Percentiles rank a stretch among this genome's conserved stretches.
Evolutionary conservation across 2,113 vertebrate species (phyloP).

Genomic region (Nyctereutes procyonoides): DNA sequence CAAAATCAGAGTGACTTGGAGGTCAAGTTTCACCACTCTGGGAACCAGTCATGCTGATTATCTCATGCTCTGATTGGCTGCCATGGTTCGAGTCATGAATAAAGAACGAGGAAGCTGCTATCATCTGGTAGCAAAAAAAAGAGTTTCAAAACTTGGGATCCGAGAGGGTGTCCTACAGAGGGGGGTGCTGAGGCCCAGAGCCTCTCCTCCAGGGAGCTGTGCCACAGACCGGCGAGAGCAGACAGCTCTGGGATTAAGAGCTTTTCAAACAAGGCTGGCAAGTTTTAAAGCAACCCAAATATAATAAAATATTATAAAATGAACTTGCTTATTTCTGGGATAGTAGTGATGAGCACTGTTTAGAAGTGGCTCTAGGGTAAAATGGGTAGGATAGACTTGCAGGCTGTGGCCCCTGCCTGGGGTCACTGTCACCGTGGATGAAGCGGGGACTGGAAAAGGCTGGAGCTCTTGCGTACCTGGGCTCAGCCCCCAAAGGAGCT

Average conservation of each 20-base stretch:
- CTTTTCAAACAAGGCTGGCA: neutral
- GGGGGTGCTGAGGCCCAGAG: neutral
- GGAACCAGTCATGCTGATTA: neutral
- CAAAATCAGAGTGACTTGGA: neutral
- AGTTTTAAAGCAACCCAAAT: neutral
- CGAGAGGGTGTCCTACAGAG: neutral
- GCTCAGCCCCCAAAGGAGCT: neutral
- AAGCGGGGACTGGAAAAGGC: neutral
- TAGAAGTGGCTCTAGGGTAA: neutral
- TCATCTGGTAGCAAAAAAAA: neutral
- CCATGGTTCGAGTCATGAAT: neutral
- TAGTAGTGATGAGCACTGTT: rapidly evolving
- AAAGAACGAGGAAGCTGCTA: slow-evolving; percentile 48
- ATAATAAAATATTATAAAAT: neutral
- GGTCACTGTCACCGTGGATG: rapidly evolving
- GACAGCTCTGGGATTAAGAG: neutral
- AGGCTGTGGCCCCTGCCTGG: neutral
- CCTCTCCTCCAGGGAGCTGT: neutral
- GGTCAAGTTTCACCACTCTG: slow-evolving; percentile 35
- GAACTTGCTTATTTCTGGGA: neutral
- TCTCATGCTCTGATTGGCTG: slow-evolving; percentile 17
- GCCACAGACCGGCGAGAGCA: rapidly evolving
- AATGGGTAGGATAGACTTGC: neutral
- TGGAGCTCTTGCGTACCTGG: neutral
- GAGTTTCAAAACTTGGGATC: neutral